Evolutionary conservation across 2,797 vertebrate genomes (phyloP), one percentile per base, ranked within the genome.

Genomic region (Urosaurus nigricauda): DNA sequence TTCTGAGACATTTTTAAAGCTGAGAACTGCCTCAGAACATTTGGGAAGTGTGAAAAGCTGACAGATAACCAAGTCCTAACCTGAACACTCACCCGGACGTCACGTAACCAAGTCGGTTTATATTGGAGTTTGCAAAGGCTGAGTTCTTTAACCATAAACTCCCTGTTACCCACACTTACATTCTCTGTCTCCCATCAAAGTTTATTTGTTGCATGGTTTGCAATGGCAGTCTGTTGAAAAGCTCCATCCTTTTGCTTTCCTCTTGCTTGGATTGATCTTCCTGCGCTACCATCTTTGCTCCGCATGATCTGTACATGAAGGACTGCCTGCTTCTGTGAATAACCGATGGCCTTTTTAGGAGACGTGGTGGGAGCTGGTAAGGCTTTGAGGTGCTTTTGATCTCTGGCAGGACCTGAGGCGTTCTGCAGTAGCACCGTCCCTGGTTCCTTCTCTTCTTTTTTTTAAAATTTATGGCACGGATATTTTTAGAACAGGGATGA

Each of bases 401-500:
- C 35, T 89, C 92, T 90, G 19, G 63, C 2, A 89, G 86, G 91
- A 93, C 92, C 94, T 90, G 86, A 90, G 90, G 85, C 91, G 91
- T 81, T 94, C 51, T 83, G 81, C 84, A 87, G 86, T 1, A 82
- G 88, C 90, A 82, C 89, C 90, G 89, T 88, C 90, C 90, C 93
- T 92, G 84, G 91, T 92, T 95, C 93, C 91, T 88, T 92, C 65
- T 94, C 93, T 88, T 90, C 92, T 92, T 87, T 90, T 91, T 91
- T 92, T 58, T 47, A 37, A 94, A 84, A 95, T 95, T 92, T 92
- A 94, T 95, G 94, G 89, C 92, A 91, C 74, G 78, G 94, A 70
- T 96, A 96, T 96, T 96, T 96, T 96, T 96, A 95, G 95, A 79
- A 73, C 90, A 89, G 70, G 91, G 91, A 93, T 0, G 93, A 95